Percentiles rank a stretch among this genome's conserved stretches.
These are phyloP conservation scores for Ceratitis capitata DNA, from an alignment of 1,140 invertebrate genomes.

Conservation along the genomic window DNA sequence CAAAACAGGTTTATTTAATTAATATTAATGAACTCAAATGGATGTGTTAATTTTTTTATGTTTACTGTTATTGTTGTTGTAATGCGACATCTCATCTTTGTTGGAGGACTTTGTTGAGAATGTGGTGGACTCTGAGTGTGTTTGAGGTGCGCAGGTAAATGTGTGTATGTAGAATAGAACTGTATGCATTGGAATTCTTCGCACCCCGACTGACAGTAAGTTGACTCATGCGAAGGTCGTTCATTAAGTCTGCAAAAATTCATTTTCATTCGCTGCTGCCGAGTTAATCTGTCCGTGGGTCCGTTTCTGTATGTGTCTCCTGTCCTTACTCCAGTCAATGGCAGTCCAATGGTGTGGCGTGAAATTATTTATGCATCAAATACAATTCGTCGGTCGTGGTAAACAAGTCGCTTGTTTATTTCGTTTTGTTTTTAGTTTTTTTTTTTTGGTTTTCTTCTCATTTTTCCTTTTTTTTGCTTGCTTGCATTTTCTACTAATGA, in stretches of 20 bases:
- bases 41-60: background rate
- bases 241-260: conserved; percentile 7
- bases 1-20: conserved; percentile 14
- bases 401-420: background rate
- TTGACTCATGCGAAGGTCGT: conserved; percentile 2
- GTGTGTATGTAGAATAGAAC: background rate
- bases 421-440: background rate
- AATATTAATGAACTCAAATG: background rate
- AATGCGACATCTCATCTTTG: background rate
- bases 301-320: background rate
- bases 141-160: background rate
- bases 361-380: conserved; percentile 25
- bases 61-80: background rate
- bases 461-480: background rate
- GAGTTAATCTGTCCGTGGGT: background rate
- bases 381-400: conserved; percentile 4
- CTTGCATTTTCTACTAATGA: conserved; percentile 6
- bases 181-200: background rate
- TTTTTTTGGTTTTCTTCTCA: background rate
- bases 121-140: background rate
- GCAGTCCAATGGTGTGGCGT: background rate
- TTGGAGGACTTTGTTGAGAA: background rate
- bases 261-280: background rate
- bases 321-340: too few relatives aligned
- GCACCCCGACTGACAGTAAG: background rate